Evolutionary conservation across 1,140 invertebrate genomes (phyloP).

Genomic region (Laupala kohalensis): DNA sequence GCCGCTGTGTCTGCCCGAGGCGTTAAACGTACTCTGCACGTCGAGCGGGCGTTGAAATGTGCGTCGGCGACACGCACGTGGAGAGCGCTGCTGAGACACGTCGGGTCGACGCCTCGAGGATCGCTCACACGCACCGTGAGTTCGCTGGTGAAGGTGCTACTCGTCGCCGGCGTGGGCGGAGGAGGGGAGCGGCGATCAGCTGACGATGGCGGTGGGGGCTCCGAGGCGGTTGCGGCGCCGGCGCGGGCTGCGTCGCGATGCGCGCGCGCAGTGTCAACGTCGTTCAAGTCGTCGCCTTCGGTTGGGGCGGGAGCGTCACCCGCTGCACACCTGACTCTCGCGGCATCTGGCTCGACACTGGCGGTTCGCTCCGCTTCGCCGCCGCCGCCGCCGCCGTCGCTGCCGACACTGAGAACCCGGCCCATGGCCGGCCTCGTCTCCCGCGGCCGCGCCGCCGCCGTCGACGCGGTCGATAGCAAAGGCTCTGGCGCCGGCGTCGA

Average conservation of each 20-base stretch:
- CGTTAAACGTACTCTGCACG: not conserved
- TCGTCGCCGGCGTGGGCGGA: no score
- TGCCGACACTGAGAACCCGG: not conserved
- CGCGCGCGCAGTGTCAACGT: not conserved
- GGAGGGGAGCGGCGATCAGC: not conserved
- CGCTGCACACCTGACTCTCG: not conserved
- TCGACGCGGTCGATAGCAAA: not conserved
- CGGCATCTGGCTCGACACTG: slow-evolving; percentile 8
- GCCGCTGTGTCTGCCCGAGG: not conserved
- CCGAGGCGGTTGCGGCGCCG: no score
- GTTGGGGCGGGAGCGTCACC: not conserved
- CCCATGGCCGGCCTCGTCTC: not conserved
- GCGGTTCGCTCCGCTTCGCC: slow-evolving; percentile 1
- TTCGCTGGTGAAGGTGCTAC: not conserved
- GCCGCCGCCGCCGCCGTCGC: not conserved
- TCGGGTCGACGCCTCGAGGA: no score
- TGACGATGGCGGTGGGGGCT: not conserved
- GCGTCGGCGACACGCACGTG: not conserved
- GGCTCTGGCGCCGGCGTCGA: not conserved
- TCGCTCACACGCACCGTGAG: not conserved
- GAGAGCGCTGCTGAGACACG: not conserved
- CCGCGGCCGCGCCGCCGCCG: not conserved
- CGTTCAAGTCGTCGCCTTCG: no score
- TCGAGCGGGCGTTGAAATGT: not conserved
- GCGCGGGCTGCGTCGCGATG: not conserved